Base-by-base conservation (phyloP, 2,888 invertebrate genomes). In the Eupithecia tripunctaria region DNA sequence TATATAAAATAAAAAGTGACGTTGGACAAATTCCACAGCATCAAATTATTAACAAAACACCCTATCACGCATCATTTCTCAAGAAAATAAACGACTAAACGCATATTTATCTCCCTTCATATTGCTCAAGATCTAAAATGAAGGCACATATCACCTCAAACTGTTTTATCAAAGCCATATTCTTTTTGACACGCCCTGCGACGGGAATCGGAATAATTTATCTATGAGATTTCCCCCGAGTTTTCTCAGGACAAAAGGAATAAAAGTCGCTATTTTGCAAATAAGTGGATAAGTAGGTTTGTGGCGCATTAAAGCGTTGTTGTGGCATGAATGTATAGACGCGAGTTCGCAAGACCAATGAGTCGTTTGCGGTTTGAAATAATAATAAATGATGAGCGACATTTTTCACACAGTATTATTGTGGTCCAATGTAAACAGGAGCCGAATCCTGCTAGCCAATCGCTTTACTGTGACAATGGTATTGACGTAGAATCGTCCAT, bases 171-270 rank as follows among this genome's bases (percentile, higher is more conserved):
- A 81, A 81, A 82, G 78, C 88, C 87, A 84, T 88, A 90, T 90
- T 89, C 88, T 82, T 89, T 90, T 88, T 90, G 90, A 90, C 89
- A 85, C 81, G 81, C 81, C 83, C 81, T 82, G 85, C 83, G 83
- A 84, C 85, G 78, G 77, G 88, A 84, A 86, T 87, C 82, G 82
- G 90, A 90, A 91, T 91, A 90, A 91, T 91, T 91, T 90, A 91
- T 91, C 86, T 84, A 82, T 87, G 85, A 90, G 89, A 91, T 91
- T 91, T 91, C 90, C 90, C 91, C 77, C 77, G 80, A 86, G 90
- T 76, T 73, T 62, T 77, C 79, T 74, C 74, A 80, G 82, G 84
- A 86, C 88, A 85, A 86, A 86, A 84, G 83, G 84, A 84, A 86
- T 86, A 83, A 82, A 82, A 82, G 79, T 79, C 76, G 73, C 78